phyloP scores from a whole-genome alignment of 2,797 vertebrate species.

The Acanthornis magna region DNA sequence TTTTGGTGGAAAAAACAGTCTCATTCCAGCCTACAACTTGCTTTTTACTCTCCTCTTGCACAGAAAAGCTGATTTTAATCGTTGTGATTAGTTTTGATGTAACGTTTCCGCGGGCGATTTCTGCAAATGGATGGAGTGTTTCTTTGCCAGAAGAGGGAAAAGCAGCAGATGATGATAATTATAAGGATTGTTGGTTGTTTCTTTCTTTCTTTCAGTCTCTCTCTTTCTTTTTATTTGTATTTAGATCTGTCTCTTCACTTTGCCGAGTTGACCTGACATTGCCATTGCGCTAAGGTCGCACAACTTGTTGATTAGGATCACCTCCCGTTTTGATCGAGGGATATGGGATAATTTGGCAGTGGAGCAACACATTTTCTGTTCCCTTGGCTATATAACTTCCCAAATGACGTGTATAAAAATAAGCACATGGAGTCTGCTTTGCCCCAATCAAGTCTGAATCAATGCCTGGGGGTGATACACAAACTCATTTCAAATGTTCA shows the following conservation, averaged over 20 bases:
- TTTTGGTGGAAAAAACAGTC: constrained; percentile 79
- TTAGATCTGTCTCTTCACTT: constrained; percentile 71
- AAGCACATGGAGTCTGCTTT: constrained; percentile 92
- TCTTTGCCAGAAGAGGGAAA: constrained; percentile 97
- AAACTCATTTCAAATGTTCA: constrained; percentile 97
- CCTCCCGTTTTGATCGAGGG: constrained; percentile 77
- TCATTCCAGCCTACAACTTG: constrained; percentile 91
- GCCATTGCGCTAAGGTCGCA: constrained; percentile 74
- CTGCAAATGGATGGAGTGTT: constrained; percentile 99
- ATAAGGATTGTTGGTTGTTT: constrained; percentile 94
- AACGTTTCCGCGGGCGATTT: constrained; percentile 93
- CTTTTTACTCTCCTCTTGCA: constrained; percentile 90
- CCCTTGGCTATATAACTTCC: constrained; percentile 85
- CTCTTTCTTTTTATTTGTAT: constrained; percentile 69
- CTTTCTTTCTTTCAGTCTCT: constrained; percentile 76
- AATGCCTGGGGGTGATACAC: constrained; percentile 87
- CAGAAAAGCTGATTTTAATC: constrained; percentile 99
- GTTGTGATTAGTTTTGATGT: constrained; percentile 99
- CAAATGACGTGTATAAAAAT: constrained; percentile 91
- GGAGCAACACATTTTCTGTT: constrained; percentile 76
- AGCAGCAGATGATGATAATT: constrained; percentile 99
- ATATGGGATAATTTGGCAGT: constrained; percentile 77
- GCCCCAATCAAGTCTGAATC: constrained; percentile 94
- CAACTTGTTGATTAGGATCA: constrained; percentile 92
- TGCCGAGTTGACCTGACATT: constrained; percentile 75